Percentiles rank a stretch among this genome's conserved stretches.
phyloP scores from a whole-genome alignment of 2,113 vertebrate genomes.

The Puma concolor region DNA sequence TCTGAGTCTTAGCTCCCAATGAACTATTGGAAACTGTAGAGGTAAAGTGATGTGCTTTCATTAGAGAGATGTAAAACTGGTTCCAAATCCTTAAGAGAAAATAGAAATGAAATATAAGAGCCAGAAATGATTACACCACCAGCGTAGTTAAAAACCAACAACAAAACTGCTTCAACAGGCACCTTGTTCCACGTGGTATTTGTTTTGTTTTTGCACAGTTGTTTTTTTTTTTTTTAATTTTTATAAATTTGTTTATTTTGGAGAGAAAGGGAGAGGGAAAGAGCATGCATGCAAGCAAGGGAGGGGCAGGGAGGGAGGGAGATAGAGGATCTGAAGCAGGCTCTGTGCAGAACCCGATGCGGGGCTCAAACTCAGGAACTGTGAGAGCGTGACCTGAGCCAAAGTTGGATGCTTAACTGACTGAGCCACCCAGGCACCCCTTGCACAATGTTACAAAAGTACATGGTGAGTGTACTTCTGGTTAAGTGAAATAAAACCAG shows the following conservation, averaged over 20 bases:
- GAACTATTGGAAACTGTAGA: not conserved
- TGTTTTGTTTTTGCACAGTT: not conserved
- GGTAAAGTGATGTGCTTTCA: not conserved
- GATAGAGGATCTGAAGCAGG: too few relatives aligned
- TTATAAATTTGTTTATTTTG: too few relatives aligned
- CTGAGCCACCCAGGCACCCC: too few relatives aligned
- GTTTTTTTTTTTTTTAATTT: too few relatives aligned
- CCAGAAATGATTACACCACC: not conserved
- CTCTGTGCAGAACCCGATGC: too few relatives aligned
- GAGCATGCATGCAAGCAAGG: too few relatives aligned
- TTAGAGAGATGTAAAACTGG: slow-evolving; percentile 25
- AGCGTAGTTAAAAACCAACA: not conserved
- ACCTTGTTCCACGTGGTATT: not conserved
- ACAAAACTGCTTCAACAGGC: not conserved
- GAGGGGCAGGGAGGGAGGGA: too few relatives aligned
- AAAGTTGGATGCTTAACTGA: too few relatives aligned
- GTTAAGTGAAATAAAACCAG: not conserved
- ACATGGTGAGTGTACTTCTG: not conserved
- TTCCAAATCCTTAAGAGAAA: slow-evolving; percentile 24
- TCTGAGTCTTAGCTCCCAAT: not conserved
- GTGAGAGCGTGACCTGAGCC: too few relatives aligned
- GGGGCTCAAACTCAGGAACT: too few relatives aligned
- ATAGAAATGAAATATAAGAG: not conserved
- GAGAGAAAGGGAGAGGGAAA: too few relatives aligned
- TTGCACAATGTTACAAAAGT: not conserved